A percentile compares a stretch with the other conserved stretches of the same genome.
Conservation (phyloP, 92 coral and sea anemone genomes). For the Porites rus region DNA sequence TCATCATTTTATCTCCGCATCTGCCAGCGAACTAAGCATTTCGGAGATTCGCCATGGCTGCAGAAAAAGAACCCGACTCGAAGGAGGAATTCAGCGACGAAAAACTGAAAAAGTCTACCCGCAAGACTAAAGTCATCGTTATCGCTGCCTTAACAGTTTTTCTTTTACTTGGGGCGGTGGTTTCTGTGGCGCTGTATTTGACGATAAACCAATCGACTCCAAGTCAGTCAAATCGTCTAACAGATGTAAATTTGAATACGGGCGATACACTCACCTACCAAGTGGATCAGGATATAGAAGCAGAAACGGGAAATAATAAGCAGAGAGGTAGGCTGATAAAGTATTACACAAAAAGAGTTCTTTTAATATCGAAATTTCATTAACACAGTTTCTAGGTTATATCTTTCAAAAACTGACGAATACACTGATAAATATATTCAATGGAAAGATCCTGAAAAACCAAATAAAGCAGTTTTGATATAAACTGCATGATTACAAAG, state of each 20-base stretch:
- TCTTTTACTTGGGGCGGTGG: constrained; percentile 10
- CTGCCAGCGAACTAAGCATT: not conserved
- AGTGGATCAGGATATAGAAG: constrained; percentile 22
- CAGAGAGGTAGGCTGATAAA: not conserved
- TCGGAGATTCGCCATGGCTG: not conserved
- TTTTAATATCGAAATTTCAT: too few relatives aligned
- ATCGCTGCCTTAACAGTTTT: not conserved
- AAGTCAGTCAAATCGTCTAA: not conserved
- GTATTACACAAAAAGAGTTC: too few relatives aligned
- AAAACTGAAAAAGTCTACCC: not conserved
- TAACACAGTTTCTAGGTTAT: too few relatives aligned
- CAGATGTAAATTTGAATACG: not conserved
- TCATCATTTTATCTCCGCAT: not conserved
- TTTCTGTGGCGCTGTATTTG: constrained; percentile 2
- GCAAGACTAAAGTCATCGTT: not conserved
- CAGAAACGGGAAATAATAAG: not conserved
- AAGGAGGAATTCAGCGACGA: constrained; percentile 2
- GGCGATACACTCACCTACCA: constrained; percentile 14
- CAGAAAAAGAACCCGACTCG: not conserved
- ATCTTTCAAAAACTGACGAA: too few relatives aligned
- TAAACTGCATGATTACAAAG: too few relatives aligned
- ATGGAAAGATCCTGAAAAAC: too few relatives aligned
- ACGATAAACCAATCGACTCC: not conserved
- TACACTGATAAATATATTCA: too few relatives aligned
- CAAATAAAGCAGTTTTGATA: too few relatives aligned